Evolutionary conservation across 2,797 vertebrate genomes (phyloP).

Genomic region (Miichthys miiuy): DNA sequence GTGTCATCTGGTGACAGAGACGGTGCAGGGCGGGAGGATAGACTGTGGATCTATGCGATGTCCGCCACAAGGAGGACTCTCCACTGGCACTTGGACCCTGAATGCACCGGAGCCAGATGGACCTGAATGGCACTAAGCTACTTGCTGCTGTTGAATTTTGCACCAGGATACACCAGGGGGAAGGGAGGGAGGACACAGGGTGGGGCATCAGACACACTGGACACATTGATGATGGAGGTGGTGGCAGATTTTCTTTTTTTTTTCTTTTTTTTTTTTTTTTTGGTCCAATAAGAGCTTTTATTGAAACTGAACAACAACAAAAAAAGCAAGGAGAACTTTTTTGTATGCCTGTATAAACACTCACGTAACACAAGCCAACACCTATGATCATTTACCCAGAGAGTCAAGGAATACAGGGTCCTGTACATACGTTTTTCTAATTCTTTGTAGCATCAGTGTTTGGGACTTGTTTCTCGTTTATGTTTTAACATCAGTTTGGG

Average conservation of each 20-base stretch:
- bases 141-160: constrained; percentile 77
- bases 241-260: constrained; percentile 13
- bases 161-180: constrained; percentile 68
- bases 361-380: constrained; percentile 79
- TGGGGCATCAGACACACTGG: constrained; percentile 26
- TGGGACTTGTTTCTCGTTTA: constrained; percentile 84
- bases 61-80: constrained; percentile 55
- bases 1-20: constrained; percentile 93
- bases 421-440: constrained; percentile 96
- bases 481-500: constrained; percentile 85
- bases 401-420: constrained; percentile 96
- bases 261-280: constrained; percentile 26
- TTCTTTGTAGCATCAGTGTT: constrained; percentile 98
- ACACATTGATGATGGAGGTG: constrained; percentile 22
- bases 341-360: constrained; percentile 79
- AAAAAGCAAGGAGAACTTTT: constrained; percentile 57
- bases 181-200: not conserved
- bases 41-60: constrained; percentile 29
- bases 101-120: constrained; percentile 51
- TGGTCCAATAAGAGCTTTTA: constrained; percentile 74
- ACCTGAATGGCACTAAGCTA: constrained; percentile 61
- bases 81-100: constrained; percentile 54
- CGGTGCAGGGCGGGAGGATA: constrained; percentile 13
- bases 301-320: constrained; percentile 51
- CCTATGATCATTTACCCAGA: constrained; percentile 70